Evolutionary conservation across 30 jellyfish, hydroid and myxozoan species (phyloP).

Genomic region (Rhopilema esculentum): DNA sequence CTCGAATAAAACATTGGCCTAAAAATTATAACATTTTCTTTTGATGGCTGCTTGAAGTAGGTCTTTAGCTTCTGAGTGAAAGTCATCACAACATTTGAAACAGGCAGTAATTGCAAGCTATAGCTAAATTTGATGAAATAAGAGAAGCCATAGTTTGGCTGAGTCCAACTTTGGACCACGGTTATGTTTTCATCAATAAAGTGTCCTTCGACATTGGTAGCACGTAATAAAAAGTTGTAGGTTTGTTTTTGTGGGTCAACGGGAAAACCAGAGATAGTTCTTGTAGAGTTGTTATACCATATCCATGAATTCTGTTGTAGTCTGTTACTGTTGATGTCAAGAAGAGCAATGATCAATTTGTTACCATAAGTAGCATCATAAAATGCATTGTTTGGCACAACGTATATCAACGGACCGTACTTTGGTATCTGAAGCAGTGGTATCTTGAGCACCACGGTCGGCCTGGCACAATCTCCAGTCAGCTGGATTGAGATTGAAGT

Average conservation of each 20-base stretch:
- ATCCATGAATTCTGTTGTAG: constrained; percentile 79
- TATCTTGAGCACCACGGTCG: constrained; percentile 52
- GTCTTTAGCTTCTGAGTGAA: constrained; percentile 28
- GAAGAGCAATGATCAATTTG: constrained; percentile 21
- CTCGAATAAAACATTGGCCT: constrained; percentile 45
- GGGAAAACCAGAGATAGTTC: constrained; percentile 82
- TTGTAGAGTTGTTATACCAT: constrained; percentile 50
- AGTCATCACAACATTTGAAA: constrained; percentile 47
- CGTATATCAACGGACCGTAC: constrained; percentile 70
- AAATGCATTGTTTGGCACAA: constrained; percentile 70
- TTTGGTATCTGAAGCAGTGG: constrained; percentile 61
- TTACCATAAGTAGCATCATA: constrained; percentile 66
- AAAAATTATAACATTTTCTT: constrained; percentile 39
- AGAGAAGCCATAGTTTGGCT: constrained; percentile 48
- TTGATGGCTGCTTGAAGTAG: constrained; percentile 60
- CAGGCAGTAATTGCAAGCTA: constrained; percentile 22
- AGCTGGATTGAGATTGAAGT: constrained; percentile 6
- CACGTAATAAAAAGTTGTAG: constrained; percentile 47
- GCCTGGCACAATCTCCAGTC: constrained; percentile 61
- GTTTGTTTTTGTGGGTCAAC: constrained; percentile 8
- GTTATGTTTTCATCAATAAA: constrained; percentile 42
- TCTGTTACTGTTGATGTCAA: constrained; percentile 40
- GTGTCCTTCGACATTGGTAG: constrained; percentile 57
- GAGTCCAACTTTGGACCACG: constrained; percentile 26
- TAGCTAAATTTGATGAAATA: constrained; percentile 49